Base-by-base conservation (phyloP, 2,797 vertebrate genomes). In the Pangasius larnaudii region DNA sequence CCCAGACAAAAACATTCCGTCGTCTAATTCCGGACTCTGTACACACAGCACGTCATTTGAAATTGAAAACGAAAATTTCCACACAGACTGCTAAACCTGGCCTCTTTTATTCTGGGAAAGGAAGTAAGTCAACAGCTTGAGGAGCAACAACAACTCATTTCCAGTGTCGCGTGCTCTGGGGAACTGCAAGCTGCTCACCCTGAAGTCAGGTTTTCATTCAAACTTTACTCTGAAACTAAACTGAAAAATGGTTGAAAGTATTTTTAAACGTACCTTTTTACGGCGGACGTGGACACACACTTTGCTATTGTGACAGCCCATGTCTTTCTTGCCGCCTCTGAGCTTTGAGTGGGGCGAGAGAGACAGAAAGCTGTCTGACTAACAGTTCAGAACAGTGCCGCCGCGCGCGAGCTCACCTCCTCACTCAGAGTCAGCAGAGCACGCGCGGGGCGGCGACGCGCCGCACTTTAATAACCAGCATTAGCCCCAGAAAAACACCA, bases 251-350 rank as follows among this genome's bases (percentile, higher is more conserved):
- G 33, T 13, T 24, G 1, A 56, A 59, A 59, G 53, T 1, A 5
- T 2, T 36, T 85, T 80, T 13, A 8, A 69, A 84, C 83, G 13
- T 85, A 92, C 89, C 86, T 88, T 91, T 90, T 90, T 85, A 63
- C 39, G 82, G 27, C 83, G 85, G 80, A 86, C 71, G 53, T 88
- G 86, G 56, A 77, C 63, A 85, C 91, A 87, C 86, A 94, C 93
- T 92, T 95, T 96, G 83, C 96, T 96, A 81, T 95, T 93, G 89
- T 85, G 88, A 93, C 96, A 96, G 91, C 96, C 96, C 96, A 96
- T 96, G n/a, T 86, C 93, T 83, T 74, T 77, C 80, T 22, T 13
- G 13, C 13, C 74, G n/a, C n/a, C 42, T 80, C 85, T 22, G 33
- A 42, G 19, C n/a, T 49, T 30, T 19, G 39, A 19, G 42, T 30